A percentile compares a stretch with the other conserved stretches of the same genome.
Conservation (phyloP, 1,140 invertebrate species). For the Bradynema listronoti region DNA sequence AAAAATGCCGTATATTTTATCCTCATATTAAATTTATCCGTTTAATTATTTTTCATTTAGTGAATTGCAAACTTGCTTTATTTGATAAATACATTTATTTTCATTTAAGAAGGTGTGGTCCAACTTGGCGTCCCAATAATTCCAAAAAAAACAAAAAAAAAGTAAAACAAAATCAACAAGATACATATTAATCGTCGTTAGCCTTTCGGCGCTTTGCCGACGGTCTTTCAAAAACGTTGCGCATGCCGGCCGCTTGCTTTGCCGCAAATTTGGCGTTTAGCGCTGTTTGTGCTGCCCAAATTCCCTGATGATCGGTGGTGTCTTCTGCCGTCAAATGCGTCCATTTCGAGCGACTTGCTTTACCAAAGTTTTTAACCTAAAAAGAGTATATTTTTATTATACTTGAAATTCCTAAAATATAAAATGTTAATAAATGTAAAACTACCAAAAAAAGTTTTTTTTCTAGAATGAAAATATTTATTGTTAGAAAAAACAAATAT, state of each 20-base stretch:
- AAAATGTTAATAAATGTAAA: not conserved
- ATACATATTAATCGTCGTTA: not conserved
- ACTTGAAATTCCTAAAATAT: not conserved
- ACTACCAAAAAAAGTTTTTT: not conserved
- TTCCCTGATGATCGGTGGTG: constrained; percentile 92
- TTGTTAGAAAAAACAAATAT: no score
- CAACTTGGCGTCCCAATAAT: no score
- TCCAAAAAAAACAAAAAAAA: no score
- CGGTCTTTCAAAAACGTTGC: constrained; percentile 83
- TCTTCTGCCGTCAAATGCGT: constrained; percentile 98
- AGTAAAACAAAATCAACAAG: not conserved
- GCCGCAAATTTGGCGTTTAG: constrained; percentile 83
- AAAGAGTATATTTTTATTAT: not conserved
- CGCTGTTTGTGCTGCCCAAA: constrained; percentile 82
- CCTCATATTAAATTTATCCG: no score
- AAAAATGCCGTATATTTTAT: no score
- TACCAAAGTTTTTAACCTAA: constrained; percentile 94
- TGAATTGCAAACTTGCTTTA: no score
- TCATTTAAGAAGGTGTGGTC: no score
- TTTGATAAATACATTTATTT: no score
- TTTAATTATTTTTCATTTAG: no score
- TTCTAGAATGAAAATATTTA: not conserved
- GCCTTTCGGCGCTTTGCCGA: constrained; percentile 61
- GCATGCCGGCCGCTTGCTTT: constrained; percentile 85
- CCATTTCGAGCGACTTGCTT: constrained; percentile 95